Evolutionary conservation across 2,797 vertebrate genomes (phyloP).

Genomic region (Betta splendens): DNA sequence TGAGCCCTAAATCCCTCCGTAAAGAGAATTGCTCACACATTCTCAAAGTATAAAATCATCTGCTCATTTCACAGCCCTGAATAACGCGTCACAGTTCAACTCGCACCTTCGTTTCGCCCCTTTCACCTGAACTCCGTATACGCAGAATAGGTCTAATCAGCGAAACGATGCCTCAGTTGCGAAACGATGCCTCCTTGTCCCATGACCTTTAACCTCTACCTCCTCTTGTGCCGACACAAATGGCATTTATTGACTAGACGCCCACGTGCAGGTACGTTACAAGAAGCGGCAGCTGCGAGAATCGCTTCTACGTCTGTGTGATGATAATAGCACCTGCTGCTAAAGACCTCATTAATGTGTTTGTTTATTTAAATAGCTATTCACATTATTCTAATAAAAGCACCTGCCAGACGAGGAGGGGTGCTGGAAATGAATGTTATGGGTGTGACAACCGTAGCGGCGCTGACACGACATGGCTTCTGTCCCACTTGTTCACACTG

Average conservation of each 20-base stretch:
- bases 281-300: conserved; percentile 21
- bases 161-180: no score
- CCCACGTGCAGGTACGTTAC: conserved; percentile 25
- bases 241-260: conserved; percentile 57
- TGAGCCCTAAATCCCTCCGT: no score
- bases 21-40: no score
- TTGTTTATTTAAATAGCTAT: conserved; percentile 4
- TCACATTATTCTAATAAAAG: conserved; percentile 26
- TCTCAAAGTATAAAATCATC: no score
- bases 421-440: not conserved
- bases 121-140: conserved; percentile 14
- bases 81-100: conserved; percentile 4
- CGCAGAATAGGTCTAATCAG: conserved; percentile 7
- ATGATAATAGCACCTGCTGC: conserved; percentile 12
- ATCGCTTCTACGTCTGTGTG: conserved; percentile 15
- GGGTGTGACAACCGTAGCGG: conserved; percentile 13
- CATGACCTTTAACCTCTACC: conserved; percentile 51
- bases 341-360: conserved; percentile 30
- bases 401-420: conserved; percentile 10
- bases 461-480: not conserved
- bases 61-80: no score
- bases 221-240: conserved; percentile 42
- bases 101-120: not conserved
- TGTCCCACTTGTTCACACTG: not conserved
- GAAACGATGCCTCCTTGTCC: no score